Base-by-base conservation (phyloP, 1,140 invertebrate species). In the Oedothorax gibbosus region DNA sequence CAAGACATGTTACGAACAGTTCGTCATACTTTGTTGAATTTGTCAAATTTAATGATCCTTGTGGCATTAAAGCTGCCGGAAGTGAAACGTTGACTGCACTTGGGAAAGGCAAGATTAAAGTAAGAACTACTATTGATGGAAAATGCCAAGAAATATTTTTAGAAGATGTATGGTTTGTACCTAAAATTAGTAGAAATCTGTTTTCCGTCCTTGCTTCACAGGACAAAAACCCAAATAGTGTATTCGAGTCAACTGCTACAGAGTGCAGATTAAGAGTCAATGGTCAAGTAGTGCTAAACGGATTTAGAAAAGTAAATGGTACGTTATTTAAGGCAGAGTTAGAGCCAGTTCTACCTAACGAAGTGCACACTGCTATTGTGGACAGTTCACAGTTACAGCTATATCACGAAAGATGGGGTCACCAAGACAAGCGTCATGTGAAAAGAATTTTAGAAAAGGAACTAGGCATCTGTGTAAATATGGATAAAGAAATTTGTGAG, bases 101-200 rank as follows among this genome's bases (percentile, higher is more conserved):
- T 68, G 62, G 83, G 12, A 64, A 79, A 68, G 75, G 83, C 51
- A 76, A 49, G 20, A 54, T 84, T 14, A 18, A 49, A 21, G 18
- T 57, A 3, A 69, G 35, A 18, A 49, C 11, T 15, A n/a, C 10
- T 14, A 56, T 50, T 35, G 53, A 20, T 21, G 51, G 15, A 49
- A 51, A 82, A 82, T 15, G 18, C 11, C 12, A 66, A 51, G 49
- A 77, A 50, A 15, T 66, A 4, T 5, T 15, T n/a, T 60, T 77
- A 50, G 49, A 35, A 51, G 82, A 78, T 78, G 82, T 85, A 5
- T 85, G 56, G 60, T 85, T 50, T n/a, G 62, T 77, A 53, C 57
- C 72, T 12, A 0, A 85, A 9, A 65, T 85, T 21, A 68, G 7
- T 7, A 53, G 69, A 68, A 85, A 77, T 54, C 51, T 85, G 50